phyloP scores from a whole-genome alignment of 2,888 invertebrate species.

The Gortyna flavago region DNA sequence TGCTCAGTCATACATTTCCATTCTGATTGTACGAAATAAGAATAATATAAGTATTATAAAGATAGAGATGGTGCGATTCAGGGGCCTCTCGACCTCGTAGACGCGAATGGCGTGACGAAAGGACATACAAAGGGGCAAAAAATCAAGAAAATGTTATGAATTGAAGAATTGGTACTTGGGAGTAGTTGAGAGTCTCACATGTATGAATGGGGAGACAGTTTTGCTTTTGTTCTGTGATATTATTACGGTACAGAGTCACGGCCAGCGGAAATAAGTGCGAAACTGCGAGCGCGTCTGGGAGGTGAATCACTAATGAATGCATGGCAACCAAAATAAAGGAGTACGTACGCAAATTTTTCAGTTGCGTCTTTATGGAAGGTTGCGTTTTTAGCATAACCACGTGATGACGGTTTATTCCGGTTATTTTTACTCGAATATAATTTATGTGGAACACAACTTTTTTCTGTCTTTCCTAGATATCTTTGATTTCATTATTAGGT shows the following conservation, averaged over 20 bases:
- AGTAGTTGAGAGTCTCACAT: conserved; percentile 60
- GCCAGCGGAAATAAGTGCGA: conserved; percentile 65
- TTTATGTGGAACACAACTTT: conserved; percentile 29
- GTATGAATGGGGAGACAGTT: conserved; percentile 69
- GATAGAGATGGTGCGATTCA: conserved; percentile 68
- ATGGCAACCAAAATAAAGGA: conserved; percentile 39
- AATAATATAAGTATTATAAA: conserved; percentile 62
- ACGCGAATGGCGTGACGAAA: conserved; percentile 77
- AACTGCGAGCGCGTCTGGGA: conserved; percentile 34
- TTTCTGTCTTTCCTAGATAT: background rate
- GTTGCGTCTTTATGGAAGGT: conserved; percentile 1
- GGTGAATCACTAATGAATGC: conserved; percentile 55
- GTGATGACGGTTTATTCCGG: conserved; percentile 13
- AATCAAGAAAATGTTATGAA: conserved; percentile 68
- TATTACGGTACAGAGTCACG: conserved; percentile 70
- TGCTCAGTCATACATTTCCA: conserved; percentile 61
- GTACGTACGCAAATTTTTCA: conserved; percentile 2
- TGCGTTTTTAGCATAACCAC: conserved; percentile 6
- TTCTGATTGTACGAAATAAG: conserved; percentile 56
- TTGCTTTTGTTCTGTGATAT: conserved; percentile 67
- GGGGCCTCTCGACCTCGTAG: conserved; percentile 79
- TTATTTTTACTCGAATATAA: conserved; percentile 33
- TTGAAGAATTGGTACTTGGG: conserved; percentile 68
- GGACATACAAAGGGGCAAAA: conserved; percentile 75
- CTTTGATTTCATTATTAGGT: conserved; percentile 32